Conservation (phyloP, 2,888 invertebrate genomes). For the Vesta saturnalis region DNA sequence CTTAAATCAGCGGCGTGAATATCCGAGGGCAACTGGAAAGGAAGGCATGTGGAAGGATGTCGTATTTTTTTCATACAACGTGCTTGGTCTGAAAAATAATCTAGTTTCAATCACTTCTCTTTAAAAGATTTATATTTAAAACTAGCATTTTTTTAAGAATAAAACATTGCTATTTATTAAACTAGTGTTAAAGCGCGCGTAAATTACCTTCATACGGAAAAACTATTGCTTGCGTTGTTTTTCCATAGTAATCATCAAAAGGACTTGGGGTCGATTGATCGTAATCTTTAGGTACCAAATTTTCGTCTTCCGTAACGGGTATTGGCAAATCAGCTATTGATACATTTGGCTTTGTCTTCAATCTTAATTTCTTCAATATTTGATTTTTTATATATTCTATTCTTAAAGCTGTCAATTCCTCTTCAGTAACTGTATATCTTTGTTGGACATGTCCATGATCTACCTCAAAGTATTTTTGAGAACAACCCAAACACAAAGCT, state of each 20-base stretch:
- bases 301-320: constrained; percentile 79
- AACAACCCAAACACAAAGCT: constrained; percentile 45
- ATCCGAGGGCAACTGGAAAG: constrained; percentile 80
- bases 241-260: constrained; percentile 82
- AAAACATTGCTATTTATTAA: no score
- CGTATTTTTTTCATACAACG: constrained; percentile 64
- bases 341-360: constrained; percentile 78
- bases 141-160: no score
- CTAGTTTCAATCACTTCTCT: no score
- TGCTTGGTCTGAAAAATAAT: constrained; percentile 61
- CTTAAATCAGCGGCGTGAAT: constrained; percentile 79
- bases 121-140: no score
- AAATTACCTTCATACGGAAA: constrained; percentile 80
- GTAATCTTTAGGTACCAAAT: constrained; percentile 64
- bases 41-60: constrained; percentile 77
- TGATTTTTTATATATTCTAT: constrained; percentile 87
- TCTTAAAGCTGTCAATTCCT: constrained; percentile 73
- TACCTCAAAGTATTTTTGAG: constrained; percentile 51
- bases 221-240: constrained; percentile 85
- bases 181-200: no score
- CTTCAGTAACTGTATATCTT: constrained; percentile 59
- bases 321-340: constrained; percentile 74
- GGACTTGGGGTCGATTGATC: constrained; percentile 59
- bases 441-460: constrained; percentile 41
- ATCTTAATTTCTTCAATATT: constrained; percentile 80